These are phyloP conservation scores for Micromussa lordhowensis DNA, from an alignment of 92 coral and sea anemone genomes.

Conservation along the genomic window DNA sequence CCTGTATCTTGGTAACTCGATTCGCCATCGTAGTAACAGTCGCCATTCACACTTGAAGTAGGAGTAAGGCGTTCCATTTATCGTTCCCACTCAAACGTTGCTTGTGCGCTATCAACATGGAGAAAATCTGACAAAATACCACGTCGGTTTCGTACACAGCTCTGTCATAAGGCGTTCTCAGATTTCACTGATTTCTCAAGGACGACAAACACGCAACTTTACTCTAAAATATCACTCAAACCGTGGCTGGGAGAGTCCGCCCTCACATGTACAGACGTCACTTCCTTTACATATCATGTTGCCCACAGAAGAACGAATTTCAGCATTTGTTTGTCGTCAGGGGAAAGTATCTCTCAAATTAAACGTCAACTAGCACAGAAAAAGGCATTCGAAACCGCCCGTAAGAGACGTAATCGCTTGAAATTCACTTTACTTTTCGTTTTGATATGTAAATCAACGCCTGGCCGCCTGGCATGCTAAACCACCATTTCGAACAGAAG, in stretches of 20 bases:
- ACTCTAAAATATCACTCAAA: slow-evolving; percentile 25
- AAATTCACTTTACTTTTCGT: slow-evolving; percentile 2
- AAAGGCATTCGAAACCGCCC: slow-evolving; percentile 6
- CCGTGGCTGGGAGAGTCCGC: not conserved
- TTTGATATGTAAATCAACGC: slow-evolving; percentile 44
- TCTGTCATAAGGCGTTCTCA: slow-evolving; percentile 42
- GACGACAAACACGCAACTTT: slow-evolving; percentile 44
- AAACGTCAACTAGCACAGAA: not conserved
- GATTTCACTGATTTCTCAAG: slow-evolving; percentile 47
- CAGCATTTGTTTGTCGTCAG: not conserved
- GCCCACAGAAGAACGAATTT: slow-evolving; percentile 2
- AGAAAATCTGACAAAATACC: slow-evolving; percentile 23
- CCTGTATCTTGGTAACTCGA: slow-evolving; percentile 55
- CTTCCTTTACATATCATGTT: slow-evolving; percentile 70
- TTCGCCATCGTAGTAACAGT: slow-evolving; percentile 15
- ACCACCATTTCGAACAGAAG: not conserved
- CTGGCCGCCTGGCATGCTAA: slow-evolving; percentile 31
- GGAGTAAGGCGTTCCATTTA: slow-evolving; percentile 34
- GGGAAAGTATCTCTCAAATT: not conserved
- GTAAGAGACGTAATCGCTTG: not conserved
- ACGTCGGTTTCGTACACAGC: slow-evolving; percentile 34
- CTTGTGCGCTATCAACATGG: slow-evolving; percentile 40
- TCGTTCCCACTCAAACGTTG: slow-evolving; percentile 18
- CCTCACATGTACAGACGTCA: slow-evolving; percentile 74
- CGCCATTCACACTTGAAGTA: slow-evolving; percentile 45